phyloP scores from a whole-genome alignment of 2,797 vertebrate species.

The Stomatorhinus walkeri region DNA sequence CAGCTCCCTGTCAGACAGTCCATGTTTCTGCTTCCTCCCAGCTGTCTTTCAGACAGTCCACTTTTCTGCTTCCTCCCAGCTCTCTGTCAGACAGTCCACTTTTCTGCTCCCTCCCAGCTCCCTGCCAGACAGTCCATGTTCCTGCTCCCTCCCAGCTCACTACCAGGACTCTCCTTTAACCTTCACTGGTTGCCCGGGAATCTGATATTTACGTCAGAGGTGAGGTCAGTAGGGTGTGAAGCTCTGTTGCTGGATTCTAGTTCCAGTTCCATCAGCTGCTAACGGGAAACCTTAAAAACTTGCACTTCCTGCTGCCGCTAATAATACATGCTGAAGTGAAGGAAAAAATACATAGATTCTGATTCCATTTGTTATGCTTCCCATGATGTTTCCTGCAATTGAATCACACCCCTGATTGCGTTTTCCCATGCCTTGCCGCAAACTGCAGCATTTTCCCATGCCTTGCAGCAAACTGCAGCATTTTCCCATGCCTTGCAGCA shows the following conservation, averaged over 20 bases:
- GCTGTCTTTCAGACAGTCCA: background rate
- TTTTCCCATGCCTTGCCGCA: background rate
- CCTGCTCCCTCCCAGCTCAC: too few relatives aligned
- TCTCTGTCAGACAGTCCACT: too few relatives aligned
- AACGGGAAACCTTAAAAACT: background rate
- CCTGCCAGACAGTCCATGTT: too few relatives aligned
- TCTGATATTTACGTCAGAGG: background rate
- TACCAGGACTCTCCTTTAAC: background rate
- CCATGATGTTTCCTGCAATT: background rate
- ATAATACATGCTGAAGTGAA: background rate
- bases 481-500: background rate
- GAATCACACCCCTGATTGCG: background rate
- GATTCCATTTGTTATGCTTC: background rate
- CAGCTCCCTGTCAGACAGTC: background rate
- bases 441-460: background rate
- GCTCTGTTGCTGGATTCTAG: background rate
- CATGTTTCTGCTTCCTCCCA: background rate
- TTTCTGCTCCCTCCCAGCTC: too few relatives aligned
- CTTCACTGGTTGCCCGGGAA: background rate
- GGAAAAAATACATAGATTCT: background rate
- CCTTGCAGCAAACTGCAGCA: background rate
- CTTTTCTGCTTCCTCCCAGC: background rate
- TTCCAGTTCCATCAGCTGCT: background rate
- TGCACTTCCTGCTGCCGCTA: background rate
- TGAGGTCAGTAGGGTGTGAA: background rate